Conservation (phyloP, 1,140 invertebrate genomes). For the Apis florea region DNA sequence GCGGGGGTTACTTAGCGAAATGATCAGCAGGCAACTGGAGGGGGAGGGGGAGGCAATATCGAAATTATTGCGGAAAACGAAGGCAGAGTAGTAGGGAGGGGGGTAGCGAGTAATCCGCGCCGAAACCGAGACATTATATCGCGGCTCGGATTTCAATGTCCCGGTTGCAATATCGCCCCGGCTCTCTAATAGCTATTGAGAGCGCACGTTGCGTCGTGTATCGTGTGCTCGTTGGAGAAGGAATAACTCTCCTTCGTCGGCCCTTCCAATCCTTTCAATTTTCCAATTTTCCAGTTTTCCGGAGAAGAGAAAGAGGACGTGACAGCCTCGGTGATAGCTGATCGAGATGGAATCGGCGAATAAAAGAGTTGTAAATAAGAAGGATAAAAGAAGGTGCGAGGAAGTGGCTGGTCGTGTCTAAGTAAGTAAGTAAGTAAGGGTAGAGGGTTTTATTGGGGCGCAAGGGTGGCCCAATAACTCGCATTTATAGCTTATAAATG, state of each 20-base stretch:
- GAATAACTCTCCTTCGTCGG: no score
- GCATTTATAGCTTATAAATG: conserved; percentile 81
- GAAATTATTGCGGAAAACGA: conserved; percentile 80
- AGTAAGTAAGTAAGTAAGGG: no score
- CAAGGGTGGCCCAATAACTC: conserved; percentile 76
- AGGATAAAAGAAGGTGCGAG: conserved; percentile 76
- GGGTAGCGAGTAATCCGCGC: conserved; percentile 79
- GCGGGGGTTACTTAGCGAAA: conserved; percentile 74
- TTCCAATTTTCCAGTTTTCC: no score
- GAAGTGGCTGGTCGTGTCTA: conserved; percentile 77
- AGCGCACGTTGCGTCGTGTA: conserved; percentile 65
- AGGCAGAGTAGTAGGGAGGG: no score
- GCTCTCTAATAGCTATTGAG: conserved; percentile 78
- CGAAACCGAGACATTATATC: conserved; percentile 75
- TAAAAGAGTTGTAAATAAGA: conserved; percentile 81
- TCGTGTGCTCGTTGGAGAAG: conserved; percentile 12
- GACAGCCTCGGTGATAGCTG: no score
- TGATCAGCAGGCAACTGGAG: conserved; percentile 76
- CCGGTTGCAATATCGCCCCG: conserved; percentile 75
- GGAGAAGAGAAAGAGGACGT: no score
- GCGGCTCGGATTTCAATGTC: conserved; percentile 79
- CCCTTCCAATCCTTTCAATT: no score
- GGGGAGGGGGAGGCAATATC: conserved; percentile 80
- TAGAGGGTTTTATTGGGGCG: conserved; percentile 79
- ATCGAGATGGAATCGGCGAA: conserved; percentile 81